Conservation (phyloP, 2,888 invertebrate genomes). For the Eurois occulta region DNA sequence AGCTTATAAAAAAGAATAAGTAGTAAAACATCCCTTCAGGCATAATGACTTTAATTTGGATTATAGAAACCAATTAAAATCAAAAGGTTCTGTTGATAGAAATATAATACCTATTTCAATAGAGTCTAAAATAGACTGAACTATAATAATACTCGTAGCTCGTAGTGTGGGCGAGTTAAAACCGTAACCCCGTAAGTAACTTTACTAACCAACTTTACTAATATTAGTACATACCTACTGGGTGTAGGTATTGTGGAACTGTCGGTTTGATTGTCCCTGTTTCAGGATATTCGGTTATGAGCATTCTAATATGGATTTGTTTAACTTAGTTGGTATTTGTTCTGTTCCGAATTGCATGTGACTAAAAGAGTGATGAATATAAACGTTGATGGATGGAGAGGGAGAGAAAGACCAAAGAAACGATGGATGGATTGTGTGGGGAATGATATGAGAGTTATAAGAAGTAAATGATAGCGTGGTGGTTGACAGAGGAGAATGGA, state of each 20-base stretch:
- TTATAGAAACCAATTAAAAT: not conserved
- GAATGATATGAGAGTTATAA: no score
- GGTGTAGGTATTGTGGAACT: not conserved
- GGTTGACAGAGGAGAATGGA: no score
- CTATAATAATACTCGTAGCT: not conserved
- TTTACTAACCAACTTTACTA: conserved; percentile 21
- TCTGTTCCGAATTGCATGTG: no score
- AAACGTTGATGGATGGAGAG: no score
- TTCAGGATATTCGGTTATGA: not conserved
- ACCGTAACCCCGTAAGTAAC: conserved; percentile 20
- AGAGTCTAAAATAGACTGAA: conserved; percentile 19
- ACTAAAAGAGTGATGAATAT: no score
- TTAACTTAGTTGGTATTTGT: not conserved
- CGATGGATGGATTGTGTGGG: no score
- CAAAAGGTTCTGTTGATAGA: conserved; percentile 7
- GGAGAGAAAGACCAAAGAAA: no score
- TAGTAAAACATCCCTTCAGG: not conserved
- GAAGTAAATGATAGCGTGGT: no score
- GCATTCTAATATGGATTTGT: not conserved
- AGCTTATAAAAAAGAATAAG: not conserved
- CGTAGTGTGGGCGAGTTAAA: conserved; percentile 2
- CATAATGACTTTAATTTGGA: not conserved
- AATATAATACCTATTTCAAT: conserved; percentile 4
- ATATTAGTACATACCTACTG: conserved; percentile 20
- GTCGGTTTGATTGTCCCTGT: not conserved